Conservation (phyloP, 2,113 vertebrate genomes). For the Hydrochoerus hydrochaeris region DNA sequence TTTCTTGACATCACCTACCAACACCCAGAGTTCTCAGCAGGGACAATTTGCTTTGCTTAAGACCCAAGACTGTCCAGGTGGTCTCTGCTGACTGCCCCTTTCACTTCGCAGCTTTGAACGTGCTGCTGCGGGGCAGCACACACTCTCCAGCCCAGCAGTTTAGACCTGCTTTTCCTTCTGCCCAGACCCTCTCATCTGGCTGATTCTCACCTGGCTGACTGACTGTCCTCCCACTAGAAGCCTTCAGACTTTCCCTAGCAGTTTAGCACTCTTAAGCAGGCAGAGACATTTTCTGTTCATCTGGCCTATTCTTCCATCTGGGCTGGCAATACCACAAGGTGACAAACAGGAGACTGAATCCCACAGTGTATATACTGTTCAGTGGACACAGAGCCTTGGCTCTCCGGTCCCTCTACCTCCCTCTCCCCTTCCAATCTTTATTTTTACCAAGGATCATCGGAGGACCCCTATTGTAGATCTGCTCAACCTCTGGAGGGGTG, state of each 20-base stretch:
- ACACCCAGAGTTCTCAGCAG: neutral
- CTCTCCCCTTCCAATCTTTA: too few relatives aligned
- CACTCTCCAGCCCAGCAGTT: neutral
- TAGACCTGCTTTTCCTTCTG: neutral
- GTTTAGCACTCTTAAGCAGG: neutral
- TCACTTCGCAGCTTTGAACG: neutral
- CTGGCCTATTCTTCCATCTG: neutral
- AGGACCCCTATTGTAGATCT: neutral
- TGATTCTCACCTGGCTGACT: too few relatives aligned
- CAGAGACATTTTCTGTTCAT: neutral
- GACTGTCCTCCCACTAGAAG: neutral
- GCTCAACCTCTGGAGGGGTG: neutral
- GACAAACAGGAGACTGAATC: neutral
- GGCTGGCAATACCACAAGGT: neutral
- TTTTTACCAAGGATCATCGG: neutral
- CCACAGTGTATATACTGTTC: accelerated
- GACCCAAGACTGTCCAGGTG: neutral
- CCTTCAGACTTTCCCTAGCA: neutral
- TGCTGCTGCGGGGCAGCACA: neutral
- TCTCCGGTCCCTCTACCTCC: too few relatives aligned
- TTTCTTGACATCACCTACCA: neutral
- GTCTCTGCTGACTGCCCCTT: neutral
- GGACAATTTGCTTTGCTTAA: neutral
- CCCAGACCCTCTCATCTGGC: neutral
- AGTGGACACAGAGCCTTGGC: neutral